Evolutionary conservation across 2,888 invertebrate genomes (phyloP), one percentile per base, ranked within the genome.

Genomic region (Chalcis sispes): DNA sequence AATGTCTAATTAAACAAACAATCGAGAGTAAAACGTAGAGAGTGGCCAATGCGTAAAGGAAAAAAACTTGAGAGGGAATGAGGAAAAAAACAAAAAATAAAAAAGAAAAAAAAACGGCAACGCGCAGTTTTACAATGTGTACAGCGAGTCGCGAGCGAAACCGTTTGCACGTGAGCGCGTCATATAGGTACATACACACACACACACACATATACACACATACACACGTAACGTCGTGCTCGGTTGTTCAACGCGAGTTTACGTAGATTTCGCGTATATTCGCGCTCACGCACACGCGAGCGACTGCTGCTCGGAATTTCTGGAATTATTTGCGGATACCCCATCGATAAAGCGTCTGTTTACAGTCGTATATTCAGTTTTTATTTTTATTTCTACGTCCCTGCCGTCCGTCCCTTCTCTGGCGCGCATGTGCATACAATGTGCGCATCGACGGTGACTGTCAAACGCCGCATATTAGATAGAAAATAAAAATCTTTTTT

Each of bases 291-390:
- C 32, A 23, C 13, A 32, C 32, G 32, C 32, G 5, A 32, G 32
- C 61, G 29, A 29, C 72, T 46, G 36, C 13, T 29, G 48, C 61
- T 65, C 18, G 70, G 59, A 64, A 71, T 52, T 62, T 62, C 29
- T 15, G 50, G 62, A 72, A 72, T 72, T 75, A 75, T 78, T 72
- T 72, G 64, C 65, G 54, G 48, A 72, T 72, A 69, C 18, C 36
- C 54, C 72, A 75, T 67, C 71, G 67, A 75, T 77, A 67, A 74
- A 77, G 56, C 58, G 67, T 78, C 65, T 75, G 72, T 78, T 75
- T 78, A 75, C 72, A 65, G 62, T 78, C 65, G 62, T 52, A 50
- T 32, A 48, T 67, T 65, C 58, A 23, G 67, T 50, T 67, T 72
- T 72, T 50, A 77, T 77, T 77, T 77, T 77, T 73, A 70, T 32